Evolutionary conservation across 1,140 invertebrate species (phyloP), one percentile per base, ranked within the genome.

Genomic region (Drosophila jambulina): DNA sequence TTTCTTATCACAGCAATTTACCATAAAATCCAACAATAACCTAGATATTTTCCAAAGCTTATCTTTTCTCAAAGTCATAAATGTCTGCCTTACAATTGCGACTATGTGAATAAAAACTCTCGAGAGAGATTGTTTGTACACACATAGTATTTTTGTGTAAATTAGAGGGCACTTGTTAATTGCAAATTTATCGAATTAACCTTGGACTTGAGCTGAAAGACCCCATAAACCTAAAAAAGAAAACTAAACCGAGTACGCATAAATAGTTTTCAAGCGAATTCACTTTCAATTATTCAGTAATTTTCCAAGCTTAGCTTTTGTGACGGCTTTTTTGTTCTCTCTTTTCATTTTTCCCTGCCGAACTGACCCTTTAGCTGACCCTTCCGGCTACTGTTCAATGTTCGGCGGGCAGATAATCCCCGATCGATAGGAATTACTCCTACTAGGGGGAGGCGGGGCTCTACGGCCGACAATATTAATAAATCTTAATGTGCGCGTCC

Each of bases 401-500:
- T 34, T 57, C 65, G 17, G n/a, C 40, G n/a, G 7, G 21, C 21
- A 62, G 56, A 74, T 74, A 74, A 74, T 74, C 68, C 67, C 46
- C 36, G 21, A 67, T 76, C 72, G 62, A 76, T 53, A 21, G 74
- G 38, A 40, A 69, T 64, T 72, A 61, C 67, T 58, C 46, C 29
- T 34, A 23, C 57, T 38, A 23, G 1, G 19, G 19, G 32, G 38
- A 21, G 21, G 27, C 40, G 29, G 29, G n/a, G 32, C 68, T 51
- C 29, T 36, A 5, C 32, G 32, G 32, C 32, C n/a, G 63, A 69
- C 49, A 84, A 80, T 79, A 70, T 78, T 86, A 78, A 85, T 86
- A 82, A 78, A 82, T 82, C 74, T 86, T 63, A 68, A 78, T 77
- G 75, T 77, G 74, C 56, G 56, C 54, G 43, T 38, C 64, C 51